phyloP scores from a whole-genome alignment of 2,113 vertebrate species.

The Merops nubicus region DNA sequence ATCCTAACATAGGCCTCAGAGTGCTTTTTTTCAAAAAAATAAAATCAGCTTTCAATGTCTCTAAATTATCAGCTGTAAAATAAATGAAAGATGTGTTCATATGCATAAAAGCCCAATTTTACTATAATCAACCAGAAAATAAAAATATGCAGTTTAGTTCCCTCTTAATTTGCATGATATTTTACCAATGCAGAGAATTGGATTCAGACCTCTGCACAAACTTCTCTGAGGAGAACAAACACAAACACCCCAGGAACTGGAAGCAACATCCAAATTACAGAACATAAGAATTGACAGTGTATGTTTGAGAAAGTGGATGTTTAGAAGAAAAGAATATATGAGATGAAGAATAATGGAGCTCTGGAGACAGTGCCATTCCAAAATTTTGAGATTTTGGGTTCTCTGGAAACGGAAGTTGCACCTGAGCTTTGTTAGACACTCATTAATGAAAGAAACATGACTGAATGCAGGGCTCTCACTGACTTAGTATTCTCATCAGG shows the following conservation, averaged over 20 bases:
- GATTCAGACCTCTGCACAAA: background rate
- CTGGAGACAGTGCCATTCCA: background rate
- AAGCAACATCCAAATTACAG: background rate
- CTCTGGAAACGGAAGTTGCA: background rate
- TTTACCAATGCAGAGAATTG: background rate
- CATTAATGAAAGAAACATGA: background rate
- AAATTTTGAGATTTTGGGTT: background rate
- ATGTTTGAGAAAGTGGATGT: background rate
- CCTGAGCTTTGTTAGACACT: background rate
- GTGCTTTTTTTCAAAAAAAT: background rate
- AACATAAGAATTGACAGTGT: background rate
- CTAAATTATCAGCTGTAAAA: background rate
- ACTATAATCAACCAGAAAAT: background rate
- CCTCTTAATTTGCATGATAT: background rate
- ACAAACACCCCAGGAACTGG: background rate
- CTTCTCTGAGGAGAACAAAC: background rate
- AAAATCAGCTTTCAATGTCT: background rate
- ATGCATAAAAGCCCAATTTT: background rate
- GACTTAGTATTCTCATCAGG: background rate
- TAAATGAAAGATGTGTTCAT: background rate
- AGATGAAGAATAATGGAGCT: background rate
- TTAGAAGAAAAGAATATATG: background rate
- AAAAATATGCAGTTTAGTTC: background rate
- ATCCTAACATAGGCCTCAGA: background rate
- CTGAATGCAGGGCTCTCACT: background rate